phyloP scores from a whole-genome alignment of 2,888 invertebrate genomes.

The Epirrhoe tristata region DNA sequence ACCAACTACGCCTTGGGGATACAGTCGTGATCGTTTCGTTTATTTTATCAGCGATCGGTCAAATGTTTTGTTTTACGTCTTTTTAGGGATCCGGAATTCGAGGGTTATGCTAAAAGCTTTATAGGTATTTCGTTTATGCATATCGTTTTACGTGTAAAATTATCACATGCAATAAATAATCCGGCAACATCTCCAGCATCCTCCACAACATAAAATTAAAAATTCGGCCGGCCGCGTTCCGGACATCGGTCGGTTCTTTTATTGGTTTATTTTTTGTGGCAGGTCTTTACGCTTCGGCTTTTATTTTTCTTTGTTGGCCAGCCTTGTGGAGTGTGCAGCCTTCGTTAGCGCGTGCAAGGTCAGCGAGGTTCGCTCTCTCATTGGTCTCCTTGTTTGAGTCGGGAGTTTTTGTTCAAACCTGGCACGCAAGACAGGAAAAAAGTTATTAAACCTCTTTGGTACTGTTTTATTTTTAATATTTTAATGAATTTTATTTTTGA shows the following conservation, averaged over 20 bases:
- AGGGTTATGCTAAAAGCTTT: neutral
- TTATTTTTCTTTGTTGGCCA: conserved; percentile 72
- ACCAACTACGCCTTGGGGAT: too few relatives aligned
- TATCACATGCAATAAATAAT: conserved; percentile 45
- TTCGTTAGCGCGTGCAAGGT: conserved; percentile 82
- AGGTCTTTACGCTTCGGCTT: conserved; percentile 68
- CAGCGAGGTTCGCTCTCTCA: conserved; percentile 64
- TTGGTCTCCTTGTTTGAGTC: conserved; percentile 45
- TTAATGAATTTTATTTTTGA: neutral
- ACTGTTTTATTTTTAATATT: conserved; percentile 10
- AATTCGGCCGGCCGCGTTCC: conserved; percentile 62
- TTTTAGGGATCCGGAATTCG: neutral
- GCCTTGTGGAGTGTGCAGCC: conserved; percentile 76
- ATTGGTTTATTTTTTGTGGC: conserved; percentile 77
- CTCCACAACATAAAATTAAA: conserved; percentile 49
- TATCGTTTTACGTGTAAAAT: conserved; percentile 26
- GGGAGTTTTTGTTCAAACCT: conserved; percentile 48
- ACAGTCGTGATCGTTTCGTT: too few relatives aligned
- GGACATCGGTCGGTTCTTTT: conserved; percentile 66
- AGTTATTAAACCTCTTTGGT: conserved; percentile 26
- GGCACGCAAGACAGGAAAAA: conserved; percentile 40
- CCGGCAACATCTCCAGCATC: conserved; percentile 41
- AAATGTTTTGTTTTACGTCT: neutral
- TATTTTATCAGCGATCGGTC: neutral
- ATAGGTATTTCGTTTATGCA: neutral